These are phyloP conservation scores for Hypomecis punctinalis DNA, from an alignment of 2,888 invertebrate species.

Conservation along the genomic window DNA sequence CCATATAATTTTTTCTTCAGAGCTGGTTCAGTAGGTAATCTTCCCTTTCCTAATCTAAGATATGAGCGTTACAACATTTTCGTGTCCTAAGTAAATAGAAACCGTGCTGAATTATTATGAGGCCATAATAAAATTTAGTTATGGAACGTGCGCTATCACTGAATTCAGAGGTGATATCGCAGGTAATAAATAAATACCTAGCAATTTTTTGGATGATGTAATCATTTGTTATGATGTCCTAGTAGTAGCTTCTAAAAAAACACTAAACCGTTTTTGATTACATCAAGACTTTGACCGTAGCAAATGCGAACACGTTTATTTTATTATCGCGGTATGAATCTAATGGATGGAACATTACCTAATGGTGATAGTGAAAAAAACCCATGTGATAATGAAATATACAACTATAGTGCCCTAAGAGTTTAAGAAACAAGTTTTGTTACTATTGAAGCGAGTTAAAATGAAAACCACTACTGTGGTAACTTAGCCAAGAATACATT, in stretches of 20 bases:
- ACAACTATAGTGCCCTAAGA: too few species aligned
- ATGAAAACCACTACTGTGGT: too few species aligned
- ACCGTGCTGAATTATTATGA: constrained; percentile 53
- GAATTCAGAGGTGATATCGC: constrained; percentile 39
- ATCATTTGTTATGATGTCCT: background rate
- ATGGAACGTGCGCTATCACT: constrained; percentile 57
- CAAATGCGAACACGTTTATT: too few species aligned
- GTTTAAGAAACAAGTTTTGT: too few species aligned
- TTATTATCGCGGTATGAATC: too few species aligned
- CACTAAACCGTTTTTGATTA: background rate
- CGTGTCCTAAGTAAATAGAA: constrained; percentile 61
- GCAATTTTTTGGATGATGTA: constrained; percentile 5
- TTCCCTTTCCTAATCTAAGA: constrained; percentile 10
- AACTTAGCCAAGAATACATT: too few species aligned
- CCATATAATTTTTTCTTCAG: background rate
- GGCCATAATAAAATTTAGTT: constrained; percentile 53
- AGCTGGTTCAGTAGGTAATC: background rate
- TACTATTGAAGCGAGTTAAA: too few species aligned
- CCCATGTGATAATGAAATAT: too few species aligned
- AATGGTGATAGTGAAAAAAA: too few species aligned
- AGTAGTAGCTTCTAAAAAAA: background rate
- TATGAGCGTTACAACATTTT: constrained; percentile 44
- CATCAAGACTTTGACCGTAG: too few species aligned
- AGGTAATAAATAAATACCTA: background rate
- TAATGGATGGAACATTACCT: too few species aligned